Evolutionary conservation across 2,797 vertebrate genomes (phyloP), one percentile per base, ranked within the genome.

Genomic region (Eulemur rubriventer): DNA sequence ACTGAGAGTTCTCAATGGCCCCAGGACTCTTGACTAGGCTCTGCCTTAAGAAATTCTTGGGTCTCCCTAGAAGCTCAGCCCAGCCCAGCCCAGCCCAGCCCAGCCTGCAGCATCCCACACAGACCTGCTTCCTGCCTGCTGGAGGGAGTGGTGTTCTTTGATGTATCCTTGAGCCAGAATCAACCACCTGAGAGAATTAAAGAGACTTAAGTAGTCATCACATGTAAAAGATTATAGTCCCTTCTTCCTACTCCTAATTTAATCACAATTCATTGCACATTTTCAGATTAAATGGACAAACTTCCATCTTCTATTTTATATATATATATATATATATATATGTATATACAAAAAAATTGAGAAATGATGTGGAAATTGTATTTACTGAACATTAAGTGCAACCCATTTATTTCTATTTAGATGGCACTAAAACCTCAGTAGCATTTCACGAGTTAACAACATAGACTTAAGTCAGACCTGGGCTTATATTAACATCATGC

Each of bases 271-370:
- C 63, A 72, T 43, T 57, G 30, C 20, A 57, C 20, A 85, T 78
- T 95, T 94, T 90, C n/a, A 91, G 43, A 93, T 14, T 46, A 91
- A 80, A 61, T 30, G 26, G 63, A 61, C 55, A 95, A 67, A 87
- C 16, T 46, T 81, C 81, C n/a, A 59, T 70, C 48, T 89, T 78
- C 28, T 84, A 59, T 80, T 83, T 18, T 63, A 20, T 81, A n/a
- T 48, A 30, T 24, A 33, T 33, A 4, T 16, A n/a, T 46, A 13
- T 78, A n/a, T 38, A 30, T 24, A 33, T 28, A 2, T 16, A 33
- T 28, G 3, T 12, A n/a, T 50, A 52, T 13, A 1, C 16, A n/a
- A 6, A 43, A n/a, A 91, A 87, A 41, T 59, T 41, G 81, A 33
- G 28, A 94, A 75, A 61, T 48, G 18, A 2, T 52, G 17, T 2